Conservation (phyloP, 2,797 vertebrate genomes). For the Sebastes jordani region DNA sequence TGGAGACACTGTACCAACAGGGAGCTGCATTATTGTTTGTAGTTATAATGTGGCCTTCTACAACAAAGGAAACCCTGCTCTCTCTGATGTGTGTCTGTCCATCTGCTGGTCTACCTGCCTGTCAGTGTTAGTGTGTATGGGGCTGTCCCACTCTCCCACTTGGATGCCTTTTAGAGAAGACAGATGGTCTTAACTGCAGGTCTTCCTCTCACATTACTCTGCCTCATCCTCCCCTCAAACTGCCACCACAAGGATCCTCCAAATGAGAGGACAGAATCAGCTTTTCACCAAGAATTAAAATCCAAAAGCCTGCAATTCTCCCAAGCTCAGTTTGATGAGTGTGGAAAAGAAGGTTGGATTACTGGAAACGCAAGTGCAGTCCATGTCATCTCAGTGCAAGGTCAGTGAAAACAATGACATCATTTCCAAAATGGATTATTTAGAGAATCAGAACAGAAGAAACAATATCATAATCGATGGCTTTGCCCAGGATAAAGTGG, state of each 20-base stretch:
- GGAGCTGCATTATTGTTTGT: neutral
- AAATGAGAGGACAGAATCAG: slow-evolving; percentile 18
- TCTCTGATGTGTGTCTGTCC: neutral
- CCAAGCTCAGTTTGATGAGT: no score
- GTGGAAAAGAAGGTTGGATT: no score
- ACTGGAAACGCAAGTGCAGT: no score
- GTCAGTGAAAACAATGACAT: no score
- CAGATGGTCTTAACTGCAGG: slow-evolving; percentile 74
- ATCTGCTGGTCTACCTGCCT: slow-evolving; percentile 33
- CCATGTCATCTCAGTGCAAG: no score
- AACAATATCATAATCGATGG: no score
- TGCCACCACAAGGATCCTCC: slow-evolving; percentile 42
- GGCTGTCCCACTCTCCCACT: slow-evolving; percentile 12
- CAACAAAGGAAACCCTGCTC: slow-evolving; percentile 11
- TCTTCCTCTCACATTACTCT: slow-evolving; percentile 50
- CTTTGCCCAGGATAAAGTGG: fast-evolving
- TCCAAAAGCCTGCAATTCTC: no score
- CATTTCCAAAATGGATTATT: no score
- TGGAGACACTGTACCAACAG: neutral
- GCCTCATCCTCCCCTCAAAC: slow-evolving; percentile 50
- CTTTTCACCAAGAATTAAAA: neutral
- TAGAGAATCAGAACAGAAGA: no score
- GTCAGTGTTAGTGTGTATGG: neutral
- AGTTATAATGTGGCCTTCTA: neutral
- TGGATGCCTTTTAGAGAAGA: slow-evolving; percentile 37